Percentiles rank a stretch among this genome's conserved stretches.
These are phyloP conservation scores for Drosophila micromelanica DNA, from an alignment of 1,140 invertebrate genomes.

Conservation along the genomic window DNA sequence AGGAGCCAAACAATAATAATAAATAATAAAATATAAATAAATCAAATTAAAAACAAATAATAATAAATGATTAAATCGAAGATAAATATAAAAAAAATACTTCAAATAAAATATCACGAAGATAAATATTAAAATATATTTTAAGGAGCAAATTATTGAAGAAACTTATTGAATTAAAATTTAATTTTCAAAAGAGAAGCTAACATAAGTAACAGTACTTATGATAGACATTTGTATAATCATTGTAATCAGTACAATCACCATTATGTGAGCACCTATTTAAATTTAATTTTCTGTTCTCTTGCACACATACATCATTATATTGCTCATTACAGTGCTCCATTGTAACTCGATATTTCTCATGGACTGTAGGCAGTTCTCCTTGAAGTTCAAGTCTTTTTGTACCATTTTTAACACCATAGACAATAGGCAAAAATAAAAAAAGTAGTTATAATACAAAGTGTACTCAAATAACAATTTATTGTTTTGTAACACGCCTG, in stretches of 20 bases:
- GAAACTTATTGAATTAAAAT: too few species aligned
- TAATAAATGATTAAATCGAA: too few species aligned
- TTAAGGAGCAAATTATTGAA: too few species aligned
- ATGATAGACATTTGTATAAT: background rate
- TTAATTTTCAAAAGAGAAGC: too few species aligned
- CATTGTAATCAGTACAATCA: slow-evolving; percentile 5
- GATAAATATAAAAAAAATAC: too few species aligned
- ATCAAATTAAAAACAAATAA: too few species aligned
- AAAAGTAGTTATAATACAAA: slow-evolving; percentile 34
- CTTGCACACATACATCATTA: background rate
- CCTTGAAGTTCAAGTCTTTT: slow-evolving; percentile 43
- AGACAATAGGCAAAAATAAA: slow-evolving; percentile 34
- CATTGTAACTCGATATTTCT: slow-evolving; percentile 43
- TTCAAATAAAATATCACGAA: too few species aligned
- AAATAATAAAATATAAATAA: too few species aligned
- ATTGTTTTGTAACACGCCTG: slow-evolving; percentile 42
- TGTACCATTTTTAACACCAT: slow-evolving; percentile 40
- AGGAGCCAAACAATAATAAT: too few species aligned
- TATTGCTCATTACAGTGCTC: slow-evolving; percentile 27
- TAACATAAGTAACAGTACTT: background rate
- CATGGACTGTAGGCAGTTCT: slow-evolving; percentile 26
- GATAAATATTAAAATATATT: too few species aligned
- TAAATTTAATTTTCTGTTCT: slow-evolving; percentile 12
- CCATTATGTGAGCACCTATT: slow-evolving; percentile 1
- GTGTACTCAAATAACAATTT: slow-evolving; percentile 51